Evolutionary conservation across 2,797 vertebrate species (phyloP).

Genomic region (Myripristis jacobus): DNA sequence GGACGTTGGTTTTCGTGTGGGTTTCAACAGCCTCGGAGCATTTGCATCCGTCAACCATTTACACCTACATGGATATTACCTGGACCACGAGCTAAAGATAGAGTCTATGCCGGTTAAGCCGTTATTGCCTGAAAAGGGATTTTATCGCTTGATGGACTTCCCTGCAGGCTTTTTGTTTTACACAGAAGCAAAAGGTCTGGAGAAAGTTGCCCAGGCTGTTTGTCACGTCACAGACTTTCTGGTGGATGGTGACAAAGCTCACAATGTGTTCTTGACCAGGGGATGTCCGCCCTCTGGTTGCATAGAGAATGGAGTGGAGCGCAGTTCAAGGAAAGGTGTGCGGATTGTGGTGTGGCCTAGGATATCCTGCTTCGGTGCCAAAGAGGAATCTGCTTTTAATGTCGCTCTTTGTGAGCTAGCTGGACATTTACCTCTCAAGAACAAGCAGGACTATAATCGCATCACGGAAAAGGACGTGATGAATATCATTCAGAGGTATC

Average conservation of each 20-base stretch:
- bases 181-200: constrained; percentile 68
- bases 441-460: constrained; percentile 79
- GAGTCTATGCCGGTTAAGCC: constrained; percentile 79
- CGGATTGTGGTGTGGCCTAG: constrained; percentile 90
- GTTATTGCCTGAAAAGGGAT: constrained; percentile 71
- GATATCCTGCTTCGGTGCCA: constrained; percentile 86
- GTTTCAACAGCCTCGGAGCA: constrained; percentile 94
- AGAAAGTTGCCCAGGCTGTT: constrained; percentile 70
- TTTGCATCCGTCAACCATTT: constrained; percentile 95
- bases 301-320: constrained; percentile 5
- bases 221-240: constrained; percentile 86
- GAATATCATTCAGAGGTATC: constrained; percentile 77
- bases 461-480: constrained; percentile 84
- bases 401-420: constrained; percentile 95
- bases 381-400: constrained; percentile 87
- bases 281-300: constrained; percentile 79
- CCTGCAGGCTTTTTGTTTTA: constrained; percentile 90
- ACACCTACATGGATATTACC: constrained; percentile 92
- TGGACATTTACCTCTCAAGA: constrained; percentile 90
- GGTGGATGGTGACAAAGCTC: constrained; percentile 82
- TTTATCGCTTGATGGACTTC: constrained; percentile 78
- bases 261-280: constrained; percentile 90
- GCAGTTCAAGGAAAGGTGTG: constrained; percentile 77
- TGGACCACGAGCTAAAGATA: constrained; percentile 82
- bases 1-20: constrained; percentile 88